phyloP scores from a whole-genome alignment of 2,888 invertebrate species.

The Eumacrocentrus americanus region DNA sequence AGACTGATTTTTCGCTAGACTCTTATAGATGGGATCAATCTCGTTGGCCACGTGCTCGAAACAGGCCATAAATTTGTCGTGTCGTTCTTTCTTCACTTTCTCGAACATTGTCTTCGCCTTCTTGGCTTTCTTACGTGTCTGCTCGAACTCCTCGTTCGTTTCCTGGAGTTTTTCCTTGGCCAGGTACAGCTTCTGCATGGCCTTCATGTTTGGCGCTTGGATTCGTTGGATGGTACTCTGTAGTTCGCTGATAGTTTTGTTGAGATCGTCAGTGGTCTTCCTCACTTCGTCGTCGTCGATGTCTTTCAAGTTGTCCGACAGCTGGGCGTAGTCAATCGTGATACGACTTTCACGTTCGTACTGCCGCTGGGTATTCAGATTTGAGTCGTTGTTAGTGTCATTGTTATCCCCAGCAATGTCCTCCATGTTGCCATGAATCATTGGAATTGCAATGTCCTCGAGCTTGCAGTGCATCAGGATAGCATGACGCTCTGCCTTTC shows the following conservation, averaged over 20 bases:
- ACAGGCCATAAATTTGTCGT: slow-evolving; percentile 91
- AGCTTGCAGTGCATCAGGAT: slow-evolving; percentile 96
- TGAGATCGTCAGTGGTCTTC: slow-evolving; percentile 81
- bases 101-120: slow-evolving; percentile 95
- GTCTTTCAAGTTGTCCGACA: slow-evolving; percentile 82
- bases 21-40: slow-evolving; percentile 98
- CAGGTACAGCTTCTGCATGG: slow-evolving; percentile 89
- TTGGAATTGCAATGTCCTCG: slow-evolving; percentile 91
- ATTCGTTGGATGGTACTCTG: slow-evolving; percentile 90
- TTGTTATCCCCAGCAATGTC: slow-evolving; percentile 77
- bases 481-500: slow-evolving; percentile 88
- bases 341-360: slow-evolving; percentile 70
- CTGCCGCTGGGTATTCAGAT: slow-evolving; percentile 68
- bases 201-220: slow-evolving; percentile 96
- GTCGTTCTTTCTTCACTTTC: slow-evolving; percentile 90
- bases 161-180: slow-evolving; percentile 94
- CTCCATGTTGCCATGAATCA: slow-evolving; percentile 89
- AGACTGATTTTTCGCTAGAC: slow-evolving; percentile 90
- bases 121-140: slow-evolving; percentile 89
- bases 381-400: slow-evolving; percentile 61
- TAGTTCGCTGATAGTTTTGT: slow-evolving; percentile 82
- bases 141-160: slow-evolving; percentile 97
- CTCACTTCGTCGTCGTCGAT: slow-evolving; percentile 91
- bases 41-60: slow-evolving; percentile 98
- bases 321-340: slow-evolving; percentile 79